Conservation (phyloP, 2,113 vertebrate genomes). For the Sinosuthora webbiana region DNA sequence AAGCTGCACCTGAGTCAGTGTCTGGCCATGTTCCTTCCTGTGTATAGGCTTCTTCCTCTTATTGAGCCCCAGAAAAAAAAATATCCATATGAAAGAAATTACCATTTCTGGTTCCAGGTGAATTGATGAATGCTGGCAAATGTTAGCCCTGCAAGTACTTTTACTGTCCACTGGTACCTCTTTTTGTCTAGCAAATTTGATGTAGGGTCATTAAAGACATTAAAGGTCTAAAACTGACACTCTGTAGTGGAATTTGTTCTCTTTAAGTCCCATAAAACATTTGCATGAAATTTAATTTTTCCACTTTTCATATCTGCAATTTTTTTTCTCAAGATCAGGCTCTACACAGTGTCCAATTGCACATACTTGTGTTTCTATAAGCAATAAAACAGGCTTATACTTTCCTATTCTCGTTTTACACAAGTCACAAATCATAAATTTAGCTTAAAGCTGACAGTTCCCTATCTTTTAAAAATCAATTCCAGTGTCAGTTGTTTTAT, state of each 20-base stretch:
- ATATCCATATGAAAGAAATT: background rate
- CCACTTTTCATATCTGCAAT: background rate
- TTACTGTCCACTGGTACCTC: background rate
- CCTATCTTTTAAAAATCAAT: background rate
- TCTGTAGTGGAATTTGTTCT: background rate
- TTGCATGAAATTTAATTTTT: background rate
- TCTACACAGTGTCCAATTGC: background rate
- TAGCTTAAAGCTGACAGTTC: background rate
- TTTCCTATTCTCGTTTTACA: background rate
- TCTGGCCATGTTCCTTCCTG: background rate
- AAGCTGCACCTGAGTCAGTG: background rate
- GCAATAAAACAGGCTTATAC: background rate
- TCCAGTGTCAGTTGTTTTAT: background rate
- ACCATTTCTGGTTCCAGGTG: background rate
- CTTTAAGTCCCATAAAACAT: background rate
- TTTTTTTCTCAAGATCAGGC: background rate
- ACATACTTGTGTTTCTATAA: background rate
- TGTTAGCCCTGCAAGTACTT: background rate
- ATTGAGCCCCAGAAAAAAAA: background rate
- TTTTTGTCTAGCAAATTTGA: background rate
- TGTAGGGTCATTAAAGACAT: background rate
- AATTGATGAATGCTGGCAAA: background rate
- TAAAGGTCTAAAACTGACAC: background rate
- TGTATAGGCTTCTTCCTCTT: background rate
- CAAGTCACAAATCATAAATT: background rate